phyloP scores from a whole-genome alignment of 2,113 vertebrate species.

The Stegostoma tigrinum region DNA sequence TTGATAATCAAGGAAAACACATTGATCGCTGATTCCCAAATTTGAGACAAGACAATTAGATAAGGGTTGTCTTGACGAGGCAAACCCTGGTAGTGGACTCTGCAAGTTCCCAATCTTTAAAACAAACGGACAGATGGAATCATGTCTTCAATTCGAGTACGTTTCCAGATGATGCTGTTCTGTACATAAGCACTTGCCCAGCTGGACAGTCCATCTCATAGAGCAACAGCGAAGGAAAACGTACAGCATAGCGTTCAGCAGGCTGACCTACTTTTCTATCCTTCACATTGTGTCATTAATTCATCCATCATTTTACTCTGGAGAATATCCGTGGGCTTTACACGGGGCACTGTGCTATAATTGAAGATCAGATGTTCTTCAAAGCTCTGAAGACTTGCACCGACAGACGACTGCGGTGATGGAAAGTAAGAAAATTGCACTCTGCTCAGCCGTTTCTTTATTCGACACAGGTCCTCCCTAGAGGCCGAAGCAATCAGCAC shows the following conservation, averaged over 20 bases:
- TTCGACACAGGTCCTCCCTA: neutral
- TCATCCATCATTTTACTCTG: neutral
- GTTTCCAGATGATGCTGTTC: neutral
- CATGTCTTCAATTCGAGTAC: neutral
- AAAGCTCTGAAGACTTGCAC: neutral
- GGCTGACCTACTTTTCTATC: neutral
- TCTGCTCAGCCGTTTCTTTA: neutral
- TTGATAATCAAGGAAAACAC: neutral
- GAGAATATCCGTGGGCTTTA: neutral
- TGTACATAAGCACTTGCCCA: neutral
- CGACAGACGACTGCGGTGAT: neutral
- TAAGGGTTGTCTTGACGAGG: neutral
- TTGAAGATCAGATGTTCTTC: conserved; percentile 1
- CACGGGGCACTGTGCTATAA: neutral
- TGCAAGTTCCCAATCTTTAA: neutral
- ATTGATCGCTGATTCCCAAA: neutral
- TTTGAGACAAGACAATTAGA: neutral
- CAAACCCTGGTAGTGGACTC: neutral
- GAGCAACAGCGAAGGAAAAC: neutral
- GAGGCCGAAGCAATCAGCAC: neutral
- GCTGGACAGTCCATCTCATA: neutral
- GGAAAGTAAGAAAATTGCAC: neutral
- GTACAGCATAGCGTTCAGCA: neutral
- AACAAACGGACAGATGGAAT: neutral
- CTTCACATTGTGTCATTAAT: neutral